A percentile compares a stretch with the other conserved stretches of the same genome.
These are phyloP conservation scores for Cygnus atratus DNA, from an alignment of 2,113 vertebrate species.

Conservation along the genomic window DNA sequence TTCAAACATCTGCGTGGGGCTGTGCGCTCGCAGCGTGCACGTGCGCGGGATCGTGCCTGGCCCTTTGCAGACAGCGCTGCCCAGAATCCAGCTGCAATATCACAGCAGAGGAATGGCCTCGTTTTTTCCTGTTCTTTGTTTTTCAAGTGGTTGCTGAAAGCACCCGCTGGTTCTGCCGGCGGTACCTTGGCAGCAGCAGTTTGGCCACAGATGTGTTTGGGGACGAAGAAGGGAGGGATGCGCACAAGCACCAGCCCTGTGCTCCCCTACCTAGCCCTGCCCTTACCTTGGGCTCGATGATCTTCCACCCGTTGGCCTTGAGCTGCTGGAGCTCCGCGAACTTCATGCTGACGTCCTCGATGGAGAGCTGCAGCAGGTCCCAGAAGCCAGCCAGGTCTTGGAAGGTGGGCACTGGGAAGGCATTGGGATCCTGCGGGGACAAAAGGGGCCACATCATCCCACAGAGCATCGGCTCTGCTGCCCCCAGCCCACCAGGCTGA, in stretches of 20 bases:
- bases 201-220: background rate
- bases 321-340: constrained; percentile 95
- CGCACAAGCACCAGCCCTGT: fast-evolving
- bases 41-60: fast-evolving
- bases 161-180: background rate
- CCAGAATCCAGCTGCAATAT: background rate
- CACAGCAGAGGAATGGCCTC: background rate
- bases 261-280: background rate
- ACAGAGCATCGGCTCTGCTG: fast-evolving
- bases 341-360: constrained; percentile 95
- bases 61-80: background rate
- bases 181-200: fast-evolving
- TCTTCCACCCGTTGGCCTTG: constrained; percentile 95
- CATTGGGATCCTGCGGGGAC: constrained; percentile 84
- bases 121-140: background rate
- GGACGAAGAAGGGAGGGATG: background rate
- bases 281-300: constrained; percentile 92
- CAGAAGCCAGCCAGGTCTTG: constrained; percentile 97
- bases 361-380: constrained; percentile 97
- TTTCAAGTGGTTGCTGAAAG: background rate
- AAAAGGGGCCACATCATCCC: fast-evolving
- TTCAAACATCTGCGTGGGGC: fast-evolving
- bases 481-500: background rate
- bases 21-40: fast-evolving
- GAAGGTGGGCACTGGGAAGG: constrained; percentile 93